Conservation (phyloP, 2,113 vertebrate species). For the Gallinago paraguaiae region DNA sequence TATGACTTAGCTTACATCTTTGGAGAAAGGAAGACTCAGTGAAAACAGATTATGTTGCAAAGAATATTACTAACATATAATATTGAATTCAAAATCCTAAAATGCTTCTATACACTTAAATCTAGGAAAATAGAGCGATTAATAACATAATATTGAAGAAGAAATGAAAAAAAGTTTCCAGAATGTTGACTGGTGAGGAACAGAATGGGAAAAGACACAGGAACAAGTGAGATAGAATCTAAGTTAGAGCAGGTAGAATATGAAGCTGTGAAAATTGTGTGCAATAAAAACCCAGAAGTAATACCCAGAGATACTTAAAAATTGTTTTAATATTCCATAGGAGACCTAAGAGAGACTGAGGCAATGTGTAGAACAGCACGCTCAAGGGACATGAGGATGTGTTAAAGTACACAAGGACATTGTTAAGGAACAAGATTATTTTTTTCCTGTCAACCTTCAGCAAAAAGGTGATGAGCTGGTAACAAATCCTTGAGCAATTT, state of each 20-base stretch:
- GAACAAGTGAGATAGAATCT: not conserved
- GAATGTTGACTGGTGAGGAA: not conserved
- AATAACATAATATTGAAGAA: not conserved
- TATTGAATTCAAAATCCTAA: not conserved
- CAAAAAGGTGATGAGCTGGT: not conserved
- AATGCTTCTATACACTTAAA: not conserved
- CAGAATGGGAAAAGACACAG: not conserved
- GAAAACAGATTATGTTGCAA: not conserved
- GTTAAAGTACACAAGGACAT: not conserved
- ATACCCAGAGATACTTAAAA: not conserved
- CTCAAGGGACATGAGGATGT: not conserved
- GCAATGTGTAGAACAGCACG: rapidly evolving
- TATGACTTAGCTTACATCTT: not conserved
- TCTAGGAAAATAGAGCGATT: not conserved
- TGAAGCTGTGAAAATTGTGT: not conserved
- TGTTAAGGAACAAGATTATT: not conserved
- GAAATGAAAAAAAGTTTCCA: not conserved
- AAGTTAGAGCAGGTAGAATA: not conserved
- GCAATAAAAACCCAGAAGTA: not conserved
- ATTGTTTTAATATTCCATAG: not conserved
- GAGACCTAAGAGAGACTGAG: not conserved
- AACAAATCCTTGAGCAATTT: not conserved
- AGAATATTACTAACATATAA: not conserved
- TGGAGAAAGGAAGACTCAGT: not conserved
- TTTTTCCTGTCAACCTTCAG: not conserved